Evolutionary conservation across 2,113 vertebrate species (phyloP).

Genomic region (Scomber scombrus): DNA sequence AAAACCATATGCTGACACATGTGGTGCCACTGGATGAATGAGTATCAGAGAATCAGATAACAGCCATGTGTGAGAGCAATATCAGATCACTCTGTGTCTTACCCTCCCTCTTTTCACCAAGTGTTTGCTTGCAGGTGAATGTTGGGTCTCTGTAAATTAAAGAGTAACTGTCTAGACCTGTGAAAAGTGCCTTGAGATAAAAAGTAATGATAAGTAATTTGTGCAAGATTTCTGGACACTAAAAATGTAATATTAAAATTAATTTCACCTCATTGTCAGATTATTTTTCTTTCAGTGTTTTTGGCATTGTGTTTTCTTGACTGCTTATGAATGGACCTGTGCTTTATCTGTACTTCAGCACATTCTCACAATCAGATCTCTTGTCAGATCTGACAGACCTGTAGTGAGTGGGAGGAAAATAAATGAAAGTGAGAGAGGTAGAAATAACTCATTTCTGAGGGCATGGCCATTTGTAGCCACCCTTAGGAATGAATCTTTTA

Average conservation of each 20-base stretch:
- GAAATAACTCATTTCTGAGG: neutral
- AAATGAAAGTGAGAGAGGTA: constrained; percentile 15
- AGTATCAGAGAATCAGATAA: neutral
- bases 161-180: too few species aligned
- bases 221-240: neutral
- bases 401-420: constrained; percentile 4
- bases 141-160: too few species aligned
- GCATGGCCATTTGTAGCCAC: neutral
- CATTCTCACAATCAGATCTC: neutral
- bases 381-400: constrained; percentile 13
- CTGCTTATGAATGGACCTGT: neutral
- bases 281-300: neutral
- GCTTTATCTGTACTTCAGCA: neutral
- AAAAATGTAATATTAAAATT: neutral
- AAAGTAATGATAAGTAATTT: too few species aligned
- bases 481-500: neutral
- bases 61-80: neutral
- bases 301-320: neutral
- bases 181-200: too few species aligned
- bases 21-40: constrained; percentile 2
- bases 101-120: neutral
- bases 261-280: neutral
- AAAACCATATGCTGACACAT: constrained; percentile 8
- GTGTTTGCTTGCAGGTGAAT: too few species aligned
- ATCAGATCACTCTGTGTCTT: neutral